These are phyloP conservation scores for Geotrupes spiniger DNA, from an alignment of 2,888 invertebrate species.

Conservation along the genomic window DNA sequence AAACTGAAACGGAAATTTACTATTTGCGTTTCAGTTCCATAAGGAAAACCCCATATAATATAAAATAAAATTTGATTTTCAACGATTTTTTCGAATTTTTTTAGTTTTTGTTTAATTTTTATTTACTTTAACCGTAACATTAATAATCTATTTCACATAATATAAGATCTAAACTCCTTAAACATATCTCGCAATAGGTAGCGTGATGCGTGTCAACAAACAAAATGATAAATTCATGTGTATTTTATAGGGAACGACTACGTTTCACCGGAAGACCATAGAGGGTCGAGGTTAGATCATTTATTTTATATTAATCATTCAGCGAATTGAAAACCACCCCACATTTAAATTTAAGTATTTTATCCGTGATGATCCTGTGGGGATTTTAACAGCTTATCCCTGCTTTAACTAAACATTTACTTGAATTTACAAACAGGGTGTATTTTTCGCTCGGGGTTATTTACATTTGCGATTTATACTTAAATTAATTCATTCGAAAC, in stretches of 20 bases:
- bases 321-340: slow-evolving; percentile 29
- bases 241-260: slow-evolving; percentile 14
- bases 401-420: slow-evolving; percentile 15
- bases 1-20: no score
- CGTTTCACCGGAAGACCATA: slow-evolving; percentile 18
- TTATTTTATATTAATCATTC: slow-evolving; percentile 30
- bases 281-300: slow-evolving; percentile 24
- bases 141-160: no score
- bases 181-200: neutral
- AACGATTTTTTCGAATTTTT: no score
- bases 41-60: no score
- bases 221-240: slow-evolving; percentile 20
- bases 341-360: slow-evolving; percentile 24
- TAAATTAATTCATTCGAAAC: no score
- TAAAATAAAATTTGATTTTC: no score
- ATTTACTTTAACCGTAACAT: no score
- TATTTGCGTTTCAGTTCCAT: no score
- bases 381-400: slow-evolving; percentile 22
- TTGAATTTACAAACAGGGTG: neutral
- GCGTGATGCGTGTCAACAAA: slow-evolving; percentile 4
- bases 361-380: slow-evolving; percentile 23
- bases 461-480: no score
- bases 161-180: no score
- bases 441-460: no score
- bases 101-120: no score